Conservation (phyloP, 35 echinoderm and acorn worm genomes). For the Stichopus chloronotus region DNA sequence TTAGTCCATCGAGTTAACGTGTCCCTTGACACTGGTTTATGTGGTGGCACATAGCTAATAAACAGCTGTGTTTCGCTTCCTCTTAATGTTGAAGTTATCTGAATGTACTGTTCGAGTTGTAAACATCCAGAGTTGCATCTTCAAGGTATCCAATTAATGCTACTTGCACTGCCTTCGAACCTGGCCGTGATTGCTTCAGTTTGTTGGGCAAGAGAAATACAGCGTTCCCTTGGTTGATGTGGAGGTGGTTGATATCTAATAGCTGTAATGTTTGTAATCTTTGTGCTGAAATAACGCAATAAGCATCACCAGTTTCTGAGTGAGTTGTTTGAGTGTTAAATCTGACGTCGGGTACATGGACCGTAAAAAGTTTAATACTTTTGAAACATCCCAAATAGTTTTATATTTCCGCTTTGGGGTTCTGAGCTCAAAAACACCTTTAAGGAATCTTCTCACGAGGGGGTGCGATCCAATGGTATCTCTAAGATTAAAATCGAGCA, state of each 20-base stretch:
- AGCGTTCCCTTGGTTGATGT: background rate
- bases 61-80: slow-evolving; percentile 25
- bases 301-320: slow-evolving; percentile 59
- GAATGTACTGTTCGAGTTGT: slow-evolving; percentile 1
- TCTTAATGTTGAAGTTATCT: slow-evolving; percentile 32
- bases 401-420: slow-evolving; percentile 55
- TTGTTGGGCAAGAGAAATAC: slow-evolving; percentile 26
- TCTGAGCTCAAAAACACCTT: too few species aligned
- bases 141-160: background rate
- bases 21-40: slow-evolving; percentile 9
- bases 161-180: background rate
- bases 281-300: background rate
- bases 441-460: too few species aligned
- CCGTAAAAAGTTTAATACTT: slow-evolving; percentile 59
- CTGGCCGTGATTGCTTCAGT: slow-evolving; percentile 22
- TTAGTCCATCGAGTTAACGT: slow-evolving; percentile 48
- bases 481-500: slow-evolving; percentile 8
- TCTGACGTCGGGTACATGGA: background rate
- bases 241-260: background rate
- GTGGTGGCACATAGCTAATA: slow-evolving; percentile 21
- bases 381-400: slow-evolving; percentile 70
- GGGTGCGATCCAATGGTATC: slow-evolving; percentile 57
- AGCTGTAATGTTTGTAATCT: slow-evolving; percentile 39
- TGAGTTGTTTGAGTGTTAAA: slow-evolving; percentile 59
- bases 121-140: slow-evolving; percentile 12